Evolutionary conservation across 2,113 vertebrate species (phyloP), one percentile per base, ranked within the genome.

Genomic region (Aphelocoma coerulescens): DNA sequence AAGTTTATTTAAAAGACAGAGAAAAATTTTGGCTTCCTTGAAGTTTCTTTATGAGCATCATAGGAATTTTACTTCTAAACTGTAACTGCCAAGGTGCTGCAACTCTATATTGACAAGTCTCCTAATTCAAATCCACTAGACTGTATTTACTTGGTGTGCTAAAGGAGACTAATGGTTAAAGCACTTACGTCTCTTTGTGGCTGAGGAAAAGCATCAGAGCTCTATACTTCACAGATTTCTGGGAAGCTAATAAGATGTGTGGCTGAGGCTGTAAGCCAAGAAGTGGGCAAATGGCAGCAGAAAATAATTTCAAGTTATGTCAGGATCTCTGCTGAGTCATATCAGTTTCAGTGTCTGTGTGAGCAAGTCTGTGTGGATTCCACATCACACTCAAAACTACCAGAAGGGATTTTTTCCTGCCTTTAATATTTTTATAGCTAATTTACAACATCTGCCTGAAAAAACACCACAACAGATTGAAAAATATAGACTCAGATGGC

Each of bases 391-490:
- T 74, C 10, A 16, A 63, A 95, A 88, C 82, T 76, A 86, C 62
- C 65, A 73, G 68, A 88, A 96, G 77, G 73, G 43, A 73, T 86
- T 96, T 77, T 96, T 95, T 92, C 89, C 89, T 77, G 89, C 86
- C 89, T 97, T 93, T 73, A 92, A 37, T 92, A 96, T 97, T 97
- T 98, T 95, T 94, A 87, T 65, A 92, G 61, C 63, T 95, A 93
- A 97, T 97, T 96, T 94, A 91, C 79, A 97, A 94, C 95, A 97
- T 96, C 93, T 98, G 95, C 80, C 73, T 96, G 82, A 82, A 84
- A 80, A 65, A 65, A 55, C 88, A 95, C 94, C 94, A 88, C 93
- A 96, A 71, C 24, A 84, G 89, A 87, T 73, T 91, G 88, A 95
- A 96, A 97, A 97, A 85, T 54, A 83, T 66, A 95, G 92, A 89